phyloP scores from a whole-genome alignment of 2,113 vertebrate species.

The Pomatorhinus ruficollis region DNA sequence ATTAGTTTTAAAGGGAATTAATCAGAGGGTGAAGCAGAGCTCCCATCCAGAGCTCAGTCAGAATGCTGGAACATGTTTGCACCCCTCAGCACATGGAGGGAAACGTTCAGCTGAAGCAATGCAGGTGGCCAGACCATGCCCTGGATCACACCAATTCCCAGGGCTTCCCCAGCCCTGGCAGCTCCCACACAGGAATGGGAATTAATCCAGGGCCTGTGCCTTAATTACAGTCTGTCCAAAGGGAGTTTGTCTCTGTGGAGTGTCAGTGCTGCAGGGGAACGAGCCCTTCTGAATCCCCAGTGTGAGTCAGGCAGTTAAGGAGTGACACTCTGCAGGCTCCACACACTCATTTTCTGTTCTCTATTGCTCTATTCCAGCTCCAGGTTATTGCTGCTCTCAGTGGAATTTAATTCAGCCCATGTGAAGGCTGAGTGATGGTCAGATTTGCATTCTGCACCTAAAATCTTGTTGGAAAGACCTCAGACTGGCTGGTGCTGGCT shows the following conservation, averaged over 20 bases:
- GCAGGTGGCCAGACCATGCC: not conserved
- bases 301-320: rapidly evolving
- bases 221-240: not conserved
- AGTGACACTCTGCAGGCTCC: not conserved
- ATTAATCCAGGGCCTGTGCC: not conserved
- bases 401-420: not conserved
- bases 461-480: not conserved
- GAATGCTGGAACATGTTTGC: not conserved
- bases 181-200: not conserved
- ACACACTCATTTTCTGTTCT: rapidly evolving
- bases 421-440: not conserved
- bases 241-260: not conserved
- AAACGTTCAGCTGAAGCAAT: not conserved
- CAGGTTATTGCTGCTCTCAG: not conserved
- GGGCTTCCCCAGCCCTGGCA: not conserved
- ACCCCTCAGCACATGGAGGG: not conserved
- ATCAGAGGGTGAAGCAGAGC: not conserved
- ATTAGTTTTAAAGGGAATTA: constrained; percentile 26
- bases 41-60: not conserved
- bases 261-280: not conserved
- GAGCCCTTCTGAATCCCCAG: not conserved
- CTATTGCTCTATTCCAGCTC: not conserved
- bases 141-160: not conserved
- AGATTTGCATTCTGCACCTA: not conserved
- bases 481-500: not conserved